phyloP scores from a whole-genome alignment of 2,113 vertebrate species.

The Muntiacus reevesi region DNA sequence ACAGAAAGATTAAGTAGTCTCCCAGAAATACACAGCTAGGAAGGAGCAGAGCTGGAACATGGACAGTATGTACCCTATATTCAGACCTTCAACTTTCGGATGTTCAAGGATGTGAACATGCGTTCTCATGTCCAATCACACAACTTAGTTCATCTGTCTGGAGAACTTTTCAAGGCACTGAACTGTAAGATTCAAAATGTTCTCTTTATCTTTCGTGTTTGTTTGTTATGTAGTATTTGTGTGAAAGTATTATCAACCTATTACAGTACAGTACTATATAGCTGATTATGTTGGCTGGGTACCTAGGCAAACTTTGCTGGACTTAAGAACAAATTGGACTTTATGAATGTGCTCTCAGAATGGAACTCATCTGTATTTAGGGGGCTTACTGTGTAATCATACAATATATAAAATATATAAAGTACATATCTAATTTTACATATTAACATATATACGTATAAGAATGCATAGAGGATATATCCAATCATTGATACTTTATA shows the following conservation, averaged over 20 bases:
- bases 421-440: neutral
- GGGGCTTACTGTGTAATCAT: neutral
- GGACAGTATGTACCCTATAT: neutral
- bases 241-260: neutral
- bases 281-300: neutral
- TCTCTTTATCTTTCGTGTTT: neutral
- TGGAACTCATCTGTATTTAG: neutral
- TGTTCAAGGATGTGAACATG: neutral
- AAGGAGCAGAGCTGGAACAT: neutral
- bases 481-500: neutral
- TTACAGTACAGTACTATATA: neutral
- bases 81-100: neutral
- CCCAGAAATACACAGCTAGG: neutral
- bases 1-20: neutral
- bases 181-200: neutral
- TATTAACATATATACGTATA: neutral
- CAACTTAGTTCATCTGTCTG: neutral
- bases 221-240: neutral
- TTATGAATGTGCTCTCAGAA: neutral
- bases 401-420: neutral
- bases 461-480: neutral
- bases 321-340: neutral
- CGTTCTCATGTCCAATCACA: neutral
- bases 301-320: neutral
- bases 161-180: neutral